Conservation (phyloP, 2,113 vertebrate species). For the Macquaria australasica region DNA sequence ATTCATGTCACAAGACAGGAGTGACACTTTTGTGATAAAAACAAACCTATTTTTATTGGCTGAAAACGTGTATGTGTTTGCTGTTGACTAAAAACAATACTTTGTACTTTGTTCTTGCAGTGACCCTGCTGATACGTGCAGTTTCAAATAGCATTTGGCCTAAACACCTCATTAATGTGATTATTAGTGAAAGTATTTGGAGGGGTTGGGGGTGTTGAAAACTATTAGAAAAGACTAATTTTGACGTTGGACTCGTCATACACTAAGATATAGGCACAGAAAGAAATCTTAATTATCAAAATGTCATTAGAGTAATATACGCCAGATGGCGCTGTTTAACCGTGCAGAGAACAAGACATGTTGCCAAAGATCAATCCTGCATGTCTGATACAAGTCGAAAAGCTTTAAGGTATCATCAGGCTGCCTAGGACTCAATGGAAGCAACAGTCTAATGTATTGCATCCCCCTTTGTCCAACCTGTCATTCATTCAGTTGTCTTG, state of each 20-base stretch:
- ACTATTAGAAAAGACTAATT: not conserved
- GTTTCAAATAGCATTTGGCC: not conserved
- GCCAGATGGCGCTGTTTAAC: constrained; percentile 35
- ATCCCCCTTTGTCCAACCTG: not conserved
- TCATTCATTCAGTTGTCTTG: not conserved
- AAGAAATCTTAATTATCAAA: not conserved
- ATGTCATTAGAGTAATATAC: not conserved
- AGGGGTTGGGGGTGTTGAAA: not conserved
- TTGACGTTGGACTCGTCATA: not conserved
- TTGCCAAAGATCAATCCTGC: not conserved
- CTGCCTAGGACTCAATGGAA: not conserved
- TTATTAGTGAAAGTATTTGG: not conserved
- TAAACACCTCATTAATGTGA: not conserved
- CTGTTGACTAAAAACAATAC: not conserved
- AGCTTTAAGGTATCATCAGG: not conserved
- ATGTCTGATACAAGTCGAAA: not conserved
- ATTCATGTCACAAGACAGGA: not conserved
- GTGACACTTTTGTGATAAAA: not conserved
- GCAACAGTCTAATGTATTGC: not conserved
- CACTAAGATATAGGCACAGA: not conserved
- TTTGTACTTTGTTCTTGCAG: not conserved
- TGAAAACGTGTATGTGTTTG: not conserved
- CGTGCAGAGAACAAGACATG: not conserved
- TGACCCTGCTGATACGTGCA: not conserved
- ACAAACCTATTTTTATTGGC: not conserved